Conservation (phyloP, 2,113 vertebrate genomes). For the Rhinopithecus roxellana region DNA sequence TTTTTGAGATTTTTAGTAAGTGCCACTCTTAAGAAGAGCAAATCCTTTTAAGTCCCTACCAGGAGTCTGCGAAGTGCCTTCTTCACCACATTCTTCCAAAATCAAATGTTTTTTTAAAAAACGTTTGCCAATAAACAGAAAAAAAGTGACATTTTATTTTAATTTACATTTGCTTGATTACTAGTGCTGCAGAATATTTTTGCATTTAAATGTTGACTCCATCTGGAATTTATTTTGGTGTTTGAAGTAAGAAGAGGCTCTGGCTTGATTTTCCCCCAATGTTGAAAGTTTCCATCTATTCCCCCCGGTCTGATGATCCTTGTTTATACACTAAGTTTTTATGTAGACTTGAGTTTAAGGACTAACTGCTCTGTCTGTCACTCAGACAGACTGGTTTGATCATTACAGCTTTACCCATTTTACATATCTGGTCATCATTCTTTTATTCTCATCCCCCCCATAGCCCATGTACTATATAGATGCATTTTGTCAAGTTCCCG, state of each 20-base stretch:
- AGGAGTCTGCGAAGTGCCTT: not conserved
- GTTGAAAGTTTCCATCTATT: not conserved
- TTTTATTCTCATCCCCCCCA: not conserved
- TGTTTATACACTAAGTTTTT: not conserved
- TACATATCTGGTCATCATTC: too few species aligned
- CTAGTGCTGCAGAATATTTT: conserved; percentile 45
- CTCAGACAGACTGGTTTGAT: not conserved
- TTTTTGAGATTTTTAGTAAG: not conserved
- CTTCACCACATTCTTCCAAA: not conserved
- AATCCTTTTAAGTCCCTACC: not conserved
- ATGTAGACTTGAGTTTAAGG: not conserved
- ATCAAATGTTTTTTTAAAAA: not conserved
- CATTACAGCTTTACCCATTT: not conserved
- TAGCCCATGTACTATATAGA: not conserved
- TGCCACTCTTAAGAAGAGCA: not conserved
- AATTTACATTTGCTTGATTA: conserved; percentile 51
- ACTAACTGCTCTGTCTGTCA: not conserved
- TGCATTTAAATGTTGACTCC: conserved; percentile 51
- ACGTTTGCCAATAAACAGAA: not conserved
- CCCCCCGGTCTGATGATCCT: not conserved
- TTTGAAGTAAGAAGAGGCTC: conserved; percentile 1
- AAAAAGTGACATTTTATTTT: not conserved
- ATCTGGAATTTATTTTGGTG: conserved; percentile 55
- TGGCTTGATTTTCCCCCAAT: not conserved
- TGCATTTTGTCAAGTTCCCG: not conserved